Base-by-base conservation (phyloP, 2,113 vertebrate species). In the Entelurus aequoreus region DNA sequence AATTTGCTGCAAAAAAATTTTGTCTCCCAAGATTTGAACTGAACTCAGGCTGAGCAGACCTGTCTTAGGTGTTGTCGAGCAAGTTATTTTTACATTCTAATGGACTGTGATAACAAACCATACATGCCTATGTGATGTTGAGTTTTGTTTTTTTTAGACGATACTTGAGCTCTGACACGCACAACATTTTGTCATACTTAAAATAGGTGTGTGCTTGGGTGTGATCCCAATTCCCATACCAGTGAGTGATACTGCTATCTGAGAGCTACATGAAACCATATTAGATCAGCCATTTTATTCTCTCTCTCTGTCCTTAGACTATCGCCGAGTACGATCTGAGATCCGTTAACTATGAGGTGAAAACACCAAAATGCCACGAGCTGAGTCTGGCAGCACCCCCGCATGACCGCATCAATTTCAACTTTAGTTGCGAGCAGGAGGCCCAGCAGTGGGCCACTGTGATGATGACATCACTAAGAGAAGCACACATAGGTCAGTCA, bases 381-480 rank as follows among this genome's bases (percentile, higher is more conserved):
- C 81, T 94, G 64, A 74, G 61, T 6, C 63, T 90, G 42, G 72
- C 21, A 0, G 64, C 80, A 0, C 85, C 89, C 1, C 82, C 88
- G 0, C 84, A 89, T 0, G 87, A 91, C 38, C 83, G 88, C 14
- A 62, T 92, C 70, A 80, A 80, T 54, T 89, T 93, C 44, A 89
- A 83, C 77, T 94, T 94, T 28, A 86, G 88, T 60, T 90, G 90
- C 12, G 91, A 94, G 75, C 87, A 82, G 51, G 93, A 94, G 75
- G 93, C 92, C 0, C 89, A 92, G 78, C 88, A 90, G 68, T 94
- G 93, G 93, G 92, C 92, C 38, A 93, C 92, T 0, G 89, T 93
- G 28, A 48, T 94, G 46, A 88, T 87, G 74, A 92, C 92, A 11
- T 93, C 93, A 3, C 68, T 94, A 36, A 79, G 89, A 48, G 93